Percentiles rank a stretch among this genome's conserved stretches.
Conservation (phyloP, 2,888 invertebrate species). For the Julus scandinavius region DNA sequence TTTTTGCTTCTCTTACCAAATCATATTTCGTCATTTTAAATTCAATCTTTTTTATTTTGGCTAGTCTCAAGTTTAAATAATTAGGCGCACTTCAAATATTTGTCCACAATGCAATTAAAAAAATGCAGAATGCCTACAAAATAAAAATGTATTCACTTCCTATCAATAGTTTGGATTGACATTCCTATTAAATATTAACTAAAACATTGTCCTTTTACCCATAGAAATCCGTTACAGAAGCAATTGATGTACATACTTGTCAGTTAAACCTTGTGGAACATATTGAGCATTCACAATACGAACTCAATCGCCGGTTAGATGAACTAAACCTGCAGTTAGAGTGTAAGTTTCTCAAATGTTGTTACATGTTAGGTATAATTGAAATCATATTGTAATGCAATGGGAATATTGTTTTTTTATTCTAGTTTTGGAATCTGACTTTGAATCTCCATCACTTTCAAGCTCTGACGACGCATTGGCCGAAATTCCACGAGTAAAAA, state of each 20-base stretch:
- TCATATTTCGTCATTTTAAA: too few relatives aligned
- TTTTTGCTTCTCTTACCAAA: too few relatives aligned
- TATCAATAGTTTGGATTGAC: too few relatives aligned
- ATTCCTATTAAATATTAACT: background rate
- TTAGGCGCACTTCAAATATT: too few relatives aligned
- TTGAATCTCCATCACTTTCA: conserved; percentile 44
- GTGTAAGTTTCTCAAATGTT: conserved; percentile 67
- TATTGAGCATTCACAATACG: conserved; percentile 78
- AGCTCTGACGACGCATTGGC: conserved; percentile 49
- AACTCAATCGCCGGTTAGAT: conserved; percentile 77
- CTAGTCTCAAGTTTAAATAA: too few relatives aligned
- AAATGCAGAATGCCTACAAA: too few relatives aligned
- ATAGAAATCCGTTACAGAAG: conserved; percentile 48
- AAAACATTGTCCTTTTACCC: background rate
- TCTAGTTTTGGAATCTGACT: conserved; percentile 52
- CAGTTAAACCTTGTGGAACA: conserved; percentile 80
- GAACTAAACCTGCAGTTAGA: conserved; percentile 81
- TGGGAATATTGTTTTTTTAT: background rate
- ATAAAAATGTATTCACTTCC: too few relatives aligned
- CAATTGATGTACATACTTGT: conserved; percentile 68
- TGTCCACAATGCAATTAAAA: too few relatives aligned
- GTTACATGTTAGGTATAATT: background rate
- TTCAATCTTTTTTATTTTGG: too few relatives aligned
- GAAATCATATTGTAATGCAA: background rate
- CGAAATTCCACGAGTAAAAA: conserved; percentile 50